A percentile compares a stretch with the other conserved stretches of the same genome.
phyloP scores from a whole-genome alignment of 2,888 invertebrate species.

The Hirtodrosophila histrioides region DNA sequence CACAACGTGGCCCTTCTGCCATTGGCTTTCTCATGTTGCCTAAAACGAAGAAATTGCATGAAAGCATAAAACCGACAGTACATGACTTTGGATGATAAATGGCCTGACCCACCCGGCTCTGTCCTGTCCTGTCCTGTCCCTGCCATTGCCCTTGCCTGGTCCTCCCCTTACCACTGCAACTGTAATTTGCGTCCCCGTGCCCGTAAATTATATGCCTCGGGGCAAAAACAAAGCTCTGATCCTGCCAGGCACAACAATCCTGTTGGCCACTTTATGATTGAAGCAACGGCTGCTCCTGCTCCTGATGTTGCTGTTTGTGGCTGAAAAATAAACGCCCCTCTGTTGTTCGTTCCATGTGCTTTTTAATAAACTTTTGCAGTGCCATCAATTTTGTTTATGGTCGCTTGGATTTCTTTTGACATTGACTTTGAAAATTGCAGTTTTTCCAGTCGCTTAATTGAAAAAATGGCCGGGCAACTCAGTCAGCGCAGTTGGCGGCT shows the following conservation, averaged over 20 bases:
- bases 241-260: conserved; percentile 19
- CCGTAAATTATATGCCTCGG: conserved; percentile 70
- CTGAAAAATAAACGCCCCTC: conserved; percentile 25
- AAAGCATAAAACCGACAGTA: conserved; percentile 79
- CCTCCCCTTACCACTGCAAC: conserved; percentile 20
- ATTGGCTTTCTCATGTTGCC: conserved; percentile 70
- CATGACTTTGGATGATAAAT: conserved; percentile 81
- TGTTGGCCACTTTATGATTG: conserved; percentile 71
- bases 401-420: conserved; percentile 57
- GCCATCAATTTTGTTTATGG: conserved; percentile 81
- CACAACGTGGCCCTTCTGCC: conserved; percentile 5
- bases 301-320: conserved; percentile 19
- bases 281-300: conserved; percentile 34
- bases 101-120: conserved; percentile 51
- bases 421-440: conserved; percentile 54
- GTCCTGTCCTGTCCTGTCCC: background rate
- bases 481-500: conserved; percentile 24
- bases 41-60: conserved; percentile 75
- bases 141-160: background rate
- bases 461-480: conserved; percentile 23
- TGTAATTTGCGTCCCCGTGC: conserved; percentile 68
- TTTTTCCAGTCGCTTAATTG: conserved; percentile 55
- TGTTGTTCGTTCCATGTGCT: conserved; percentile 39
- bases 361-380: conserved; percentile 76
- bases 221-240: conserved; percentile 50